Base-by-base conservation (phyloP, 2,113 vertebrate species). In the Echinops telfairi region DNA sequence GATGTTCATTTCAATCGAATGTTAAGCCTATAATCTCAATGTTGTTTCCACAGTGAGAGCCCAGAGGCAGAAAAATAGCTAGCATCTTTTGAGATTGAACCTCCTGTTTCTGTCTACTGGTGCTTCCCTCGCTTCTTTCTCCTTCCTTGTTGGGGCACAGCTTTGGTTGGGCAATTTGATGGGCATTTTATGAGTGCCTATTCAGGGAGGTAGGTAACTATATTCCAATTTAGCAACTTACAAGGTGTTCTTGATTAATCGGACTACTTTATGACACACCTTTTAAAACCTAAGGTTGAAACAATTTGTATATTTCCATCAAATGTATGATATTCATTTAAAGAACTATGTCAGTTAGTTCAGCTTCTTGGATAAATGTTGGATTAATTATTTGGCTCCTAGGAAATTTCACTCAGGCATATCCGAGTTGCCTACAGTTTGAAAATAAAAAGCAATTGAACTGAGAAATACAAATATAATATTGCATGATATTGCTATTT, bases 381-480 rank as follows among this genome's bases (percentile, higher is more conserved):
- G 92, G 95, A 95, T 96, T 97, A 97, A 96, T 97, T 96, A 95
- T 95, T 92, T 7, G 12, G 76, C 90, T 97, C 81, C 95, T 3
- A 0, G 87, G 82, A 97, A 96, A 86, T 95, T 93, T 94, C 90
- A 95, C 47, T 96, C 88, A 94, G 86, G 86, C 71, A 64, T 82
- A 68, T 81, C 88, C 88, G 79, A 95, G 82, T 90, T 95, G 90
- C 75, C 68, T 78, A 95, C 38, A 92, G 73, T 92, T 93, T 89
- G 92, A 96, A 97, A 96, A 96, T 95, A 95, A 96, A 96, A 95
- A 95, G 90, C 90, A 96, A 92, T 94, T 95, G 93, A 91, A 89
- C 88, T 85, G 68, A 92, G 93, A 94, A 95, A 92, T 87, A 85
- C 80, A 93, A 95, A 96, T 92, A 93, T 58, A 84, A 40, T 40